Percentiles rank a stretch among this genome's conserved stretches.
Conservation (phyloP, 1,140 invertebrate species). For the Lucilia sericata region DNA sequence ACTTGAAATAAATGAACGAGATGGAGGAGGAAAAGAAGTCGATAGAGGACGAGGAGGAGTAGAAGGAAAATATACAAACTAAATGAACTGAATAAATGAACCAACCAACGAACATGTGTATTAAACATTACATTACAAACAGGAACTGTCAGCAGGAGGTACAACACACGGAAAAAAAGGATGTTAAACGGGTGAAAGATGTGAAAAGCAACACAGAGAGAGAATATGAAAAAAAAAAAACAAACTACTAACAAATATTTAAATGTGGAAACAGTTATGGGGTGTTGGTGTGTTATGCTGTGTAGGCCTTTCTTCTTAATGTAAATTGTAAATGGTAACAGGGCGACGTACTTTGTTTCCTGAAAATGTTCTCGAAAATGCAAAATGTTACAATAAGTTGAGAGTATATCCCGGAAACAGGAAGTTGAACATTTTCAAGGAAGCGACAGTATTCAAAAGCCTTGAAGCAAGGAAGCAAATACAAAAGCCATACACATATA, state of each 20-base stretch:
- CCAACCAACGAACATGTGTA: not conserved
- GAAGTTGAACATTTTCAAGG: slow-evolving; percentile 68
- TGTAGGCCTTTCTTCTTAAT: slow-evolving; percentile 11
- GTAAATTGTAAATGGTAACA: slow-evolving; percentile 51
- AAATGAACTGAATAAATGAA: not conserved
- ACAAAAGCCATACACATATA: not conserved
- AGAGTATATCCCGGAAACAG: slow-evolving; percentile 66
- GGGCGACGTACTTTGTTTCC: slow-evolving; percentile 68
- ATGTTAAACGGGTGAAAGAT: slow-evolving; percentile 29
- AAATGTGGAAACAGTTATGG: not conserved
- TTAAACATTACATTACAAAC: slow-evolving; percentile 29
- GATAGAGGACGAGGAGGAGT: too few relatives aligned
- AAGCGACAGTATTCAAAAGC: slow-evolving; percentile 58
- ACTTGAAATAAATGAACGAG: not conserved
- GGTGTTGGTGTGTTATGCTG: not conserved
- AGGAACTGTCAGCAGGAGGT: slow-evolving; percentile 38
- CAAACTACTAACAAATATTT: not conserved
- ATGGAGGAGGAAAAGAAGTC: too few relatives aligned
- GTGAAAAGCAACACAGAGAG: not conserved
- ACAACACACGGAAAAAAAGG: slow-evolving; percentile 34
- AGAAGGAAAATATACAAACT: not conserved
- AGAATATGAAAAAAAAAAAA: too few relatives aligned
- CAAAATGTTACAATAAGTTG: slow-evolving; percentile 53
- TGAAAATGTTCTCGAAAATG: slow-evolving; percentile 68
- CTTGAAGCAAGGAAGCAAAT: slow-evolving; percentile 35